phyloP scores from a whole-genome alignment of 2,113 vertebrate genomes.

The Rhagologus leucostigma region DNA sequence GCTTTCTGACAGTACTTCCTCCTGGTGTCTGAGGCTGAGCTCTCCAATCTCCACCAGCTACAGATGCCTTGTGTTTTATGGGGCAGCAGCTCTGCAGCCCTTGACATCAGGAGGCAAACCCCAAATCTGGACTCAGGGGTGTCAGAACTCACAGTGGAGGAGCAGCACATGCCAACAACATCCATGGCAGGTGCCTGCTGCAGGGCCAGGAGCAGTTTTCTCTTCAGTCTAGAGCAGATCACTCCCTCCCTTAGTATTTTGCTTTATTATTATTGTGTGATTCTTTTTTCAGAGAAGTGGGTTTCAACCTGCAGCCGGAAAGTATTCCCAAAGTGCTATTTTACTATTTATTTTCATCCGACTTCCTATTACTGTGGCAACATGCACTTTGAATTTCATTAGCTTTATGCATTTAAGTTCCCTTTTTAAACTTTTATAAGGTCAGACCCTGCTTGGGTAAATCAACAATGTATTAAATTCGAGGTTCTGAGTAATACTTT shows the following conservation, averaged over 20 bases:
- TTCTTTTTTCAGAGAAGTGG: not conserved
- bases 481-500: not conserved
- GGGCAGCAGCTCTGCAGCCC: not conserved
- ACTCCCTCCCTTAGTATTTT: not conserved
- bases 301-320: not conserved
- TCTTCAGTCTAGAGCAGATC: not conserved
- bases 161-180: not conserved
- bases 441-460: constrained; percentile 46
- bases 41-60: not conserved
- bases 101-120: not conserved
- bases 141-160: not conserved
- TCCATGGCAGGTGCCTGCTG: not conserved
- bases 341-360: constrained; percentile 45
- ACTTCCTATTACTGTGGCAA: constrained; percentile 47
- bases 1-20: not conserved
- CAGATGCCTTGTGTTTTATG: not conserved
- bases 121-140: not conserved
- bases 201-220: not conserved
- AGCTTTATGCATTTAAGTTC: constrained; percentile 54
- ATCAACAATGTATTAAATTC: constrained; percentile 42
- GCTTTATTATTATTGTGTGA: not conserved
- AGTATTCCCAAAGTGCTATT: constrained; percentile 55
- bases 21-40: not conserved
- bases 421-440: constrained; percentile 45
- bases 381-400: constrained; percentile 61